Percentiles rank a stretch among this genome's conserved stretches.
phyloP scores from a whole-genome alignment of 1,140 invertebrate species.

The Bathynomus jamesi region DNA sequence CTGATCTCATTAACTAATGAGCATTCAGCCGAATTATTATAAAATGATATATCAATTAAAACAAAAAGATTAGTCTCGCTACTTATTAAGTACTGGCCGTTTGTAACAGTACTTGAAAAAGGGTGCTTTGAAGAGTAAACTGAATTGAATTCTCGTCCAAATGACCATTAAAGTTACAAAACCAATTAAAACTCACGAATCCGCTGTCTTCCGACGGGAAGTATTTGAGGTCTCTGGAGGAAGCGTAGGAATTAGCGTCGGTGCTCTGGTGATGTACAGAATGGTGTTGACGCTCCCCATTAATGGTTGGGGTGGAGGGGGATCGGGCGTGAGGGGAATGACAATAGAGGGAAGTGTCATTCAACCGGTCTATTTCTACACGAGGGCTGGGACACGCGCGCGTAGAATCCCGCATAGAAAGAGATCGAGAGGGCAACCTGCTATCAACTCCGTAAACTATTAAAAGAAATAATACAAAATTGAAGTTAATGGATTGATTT shows the following conservation, averaged over 20 bases:
- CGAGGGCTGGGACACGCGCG: conserved; percentile 43
- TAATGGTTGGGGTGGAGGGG: conserved; percentile 38
- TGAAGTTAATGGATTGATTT: background rate
- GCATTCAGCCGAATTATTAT: conserved; percentile 10
- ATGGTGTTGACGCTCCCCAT: conserved; percentile 13
- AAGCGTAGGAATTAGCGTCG: conserved; percentile 16
- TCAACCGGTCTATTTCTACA: conserved; percentile 31
- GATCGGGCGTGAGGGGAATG: conserved; percentile 24
- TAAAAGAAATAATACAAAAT: background rate
- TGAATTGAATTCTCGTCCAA: too few species aligned
- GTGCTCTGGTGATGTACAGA: conserved; percentile 48
- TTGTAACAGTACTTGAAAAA: too few species aligned
- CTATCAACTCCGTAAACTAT: conserved; percentile 21
- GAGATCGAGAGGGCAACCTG: conserved; percentile 25
- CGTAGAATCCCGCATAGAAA: conserved; percentile 40
- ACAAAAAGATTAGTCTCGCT: too few species aligned
- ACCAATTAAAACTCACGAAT: conserved; percentile 37
- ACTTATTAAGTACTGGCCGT: too few species aligned
- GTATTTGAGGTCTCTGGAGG: conserved; percentile 32
- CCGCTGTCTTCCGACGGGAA: conserved; percentile 39
- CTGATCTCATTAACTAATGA: background rate
- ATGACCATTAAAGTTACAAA: too few species aligned
- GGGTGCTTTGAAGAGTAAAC: too few species aligned
- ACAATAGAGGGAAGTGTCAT: conserved; percentile 25
- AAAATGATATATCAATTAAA: too few species aligned